phyloP scores from a whole-genome alignment of 2,888 invertebrate genomes.

The Drosophila meridiana region DNA sequence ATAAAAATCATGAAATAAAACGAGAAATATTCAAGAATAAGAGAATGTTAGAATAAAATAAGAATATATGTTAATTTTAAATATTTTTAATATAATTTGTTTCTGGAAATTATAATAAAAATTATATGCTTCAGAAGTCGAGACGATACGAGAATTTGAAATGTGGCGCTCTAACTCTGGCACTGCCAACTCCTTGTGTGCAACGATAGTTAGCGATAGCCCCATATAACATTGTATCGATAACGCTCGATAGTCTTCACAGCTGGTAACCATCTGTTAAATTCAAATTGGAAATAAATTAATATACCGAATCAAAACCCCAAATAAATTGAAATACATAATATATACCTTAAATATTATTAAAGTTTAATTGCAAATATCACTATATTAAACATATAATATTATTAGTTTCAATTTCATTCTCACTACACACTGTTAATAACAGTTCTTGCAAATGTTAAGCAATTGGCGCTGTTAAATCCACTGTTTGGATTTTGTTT shows the following conservation, averaged over 20 bases:
- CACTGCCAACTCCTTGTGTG: background rate
- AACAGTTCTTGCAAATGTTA: conserved; percentile 23
- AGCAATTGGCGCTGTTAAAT: conserved; percentile 19
- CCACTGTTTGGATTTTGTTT: conserved; percentile 1
- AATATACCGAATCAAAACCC: no score
- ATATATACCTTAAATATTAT: no score
- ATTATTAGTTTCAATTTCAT: background rate
- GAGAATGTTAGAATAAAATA: no score
- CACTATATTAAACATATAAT: no score
- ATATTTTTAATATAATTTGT: no score
- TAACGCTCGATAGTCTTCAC: conserved; percentile 7
- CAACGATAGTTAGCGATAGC: background rate
- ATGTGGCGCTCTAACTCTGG: background rate
- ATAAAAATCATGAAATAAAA: no score
- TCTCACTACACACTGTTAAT: conserved; percentile 18
- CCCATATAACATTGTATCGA: background rate
- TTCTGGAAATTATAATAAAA: no score
- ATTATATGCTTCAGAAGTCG: no score
- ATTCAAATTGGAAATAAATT: conserved; percentile 11
- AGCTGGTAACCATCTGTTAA: conserved; percentile 2
- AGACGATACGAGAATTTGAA: no score
- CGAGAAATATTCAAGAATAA: no score
- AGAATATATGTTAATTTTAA: background rate
- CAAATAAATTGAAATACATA: background rate
- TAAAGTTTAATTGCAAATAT: no score